phyloP scores from a whole-genome alignment of 2,797 vertebrate species.

The Schizothorax lantsangensis region DNA sequence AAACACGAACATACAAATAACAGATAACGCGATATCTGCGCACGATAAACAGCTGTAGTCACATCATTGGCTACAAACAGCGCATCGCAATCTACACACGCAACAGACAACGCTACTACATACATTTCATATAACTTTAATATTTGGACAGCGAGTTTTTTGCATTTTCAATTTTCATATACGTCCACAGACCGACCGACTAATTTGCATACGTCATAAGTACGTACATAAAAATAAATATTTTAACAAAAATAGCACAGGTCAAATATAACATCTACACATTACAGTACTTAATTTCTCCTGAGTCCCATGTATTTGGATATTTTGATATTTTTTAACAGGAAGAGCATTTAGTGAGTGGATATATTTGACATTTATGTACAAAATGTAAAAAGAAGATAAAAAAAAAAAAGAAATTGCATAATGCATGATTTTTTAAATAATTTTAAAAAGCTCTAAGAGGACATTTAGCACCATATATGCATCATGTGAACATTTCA shows the following conservation, averaged over 20 bases:
- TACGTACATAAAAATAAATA: constrained; percentile 61
- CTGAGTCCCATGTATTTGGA: constrained; percentile 59
- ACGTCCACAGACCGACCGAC: constrained; percentile 15
- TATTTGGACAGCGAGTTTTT: constrained; percentile 46
- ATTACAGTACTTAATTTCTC: constrained; percentile 62
- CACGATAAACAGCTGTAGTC: constrained; percentile 50
- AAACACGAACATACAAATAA: constrained; percentile 57
- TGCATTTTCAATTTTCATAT: constrained; percentile 47
- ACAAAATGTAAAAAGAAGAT: constrained; percentile 53
- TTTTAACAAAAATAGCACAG: constrained; percentile 66
- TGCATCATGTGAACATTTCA: constrained; percentile 50
- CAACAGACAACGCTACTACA: constrained; percentile 18
- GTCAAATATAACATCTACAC: constrained; percentile 63
- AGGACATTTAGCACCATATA: constrained; percentile 63
- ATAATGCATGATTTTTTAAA: constrained; percentile 59
- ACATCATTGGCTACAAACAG: constrained; percentile 57
- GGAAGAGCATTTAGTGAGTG: constrained; percentile 50
- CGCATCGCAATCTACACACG: constrained; percentile 53
- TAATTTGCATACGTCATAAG: constrained; percentile 57
- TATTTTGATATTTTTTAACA: constrained; percentile 42
- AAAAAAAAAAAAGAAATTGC: constrained; percentile 53
- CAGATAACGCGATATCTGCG: constrained; percentile 49
- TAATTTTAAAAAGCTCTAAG: constrained; percentile 60
- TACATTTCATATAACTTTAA: constrained; percentile 24
- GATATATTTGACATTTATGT: constrained; percentile 44